A percentile compares a stretch with the other conserved stretches of the same genome.
phyloP scores from a whole-genome alignment of 2,888 invertebrate genomes.

The Nematopogon swammerdamellus region DNA sequence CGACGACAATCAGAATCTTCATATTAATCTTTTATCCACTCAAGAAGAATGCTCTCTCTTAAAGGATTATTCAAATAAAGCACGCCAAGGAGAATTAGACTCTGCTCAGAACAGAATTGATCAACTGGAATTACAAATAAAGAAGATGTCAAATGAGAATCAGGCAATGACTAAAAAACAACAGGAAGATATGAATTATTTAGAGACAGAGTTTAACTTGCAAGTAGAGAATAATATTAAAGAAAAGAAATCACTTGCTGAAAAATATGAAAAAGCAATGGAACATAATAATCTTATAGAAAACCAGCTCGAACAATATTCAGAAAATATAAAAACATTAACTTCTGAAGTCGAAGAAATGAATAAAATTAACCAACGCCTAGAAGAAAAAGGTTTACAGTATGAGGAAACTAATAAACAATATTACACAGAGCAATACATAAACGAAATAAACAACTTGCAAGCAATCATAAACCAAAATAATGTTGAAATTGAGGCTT shows the following conservation, averaged over 20 bases:
- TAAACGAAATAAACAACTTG: constrained; percentile 56
- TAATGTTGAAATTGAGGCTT: constrained; percentile 40
- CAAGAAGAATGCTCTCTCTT: constrained; percentile 34
- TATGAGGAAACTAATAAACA: constrained; percentile 19
- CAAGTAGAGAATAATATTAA: constrained; percentile 45
- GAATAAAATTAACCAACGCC: constrained; percentile 27
- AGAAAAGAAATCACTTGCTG: constrained; percentile 43
- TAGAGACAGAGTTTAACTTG: constrained; percentile 42
- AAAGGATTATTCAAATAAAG: constrained; percentile 30
- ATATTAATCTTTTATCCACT: constrained; percentile 36
- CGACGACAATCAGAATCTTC: constrained; percentile 49
- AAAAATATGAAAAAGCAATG: constrained; percentile 44
- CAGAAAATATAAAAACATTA: constrained; percentile 27
- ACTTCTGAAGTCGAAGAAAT: constrained; percentile 31
- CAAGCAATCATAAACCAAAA: constrained; percentile 46
- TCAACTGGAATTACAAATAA: constrained; percentile 41
- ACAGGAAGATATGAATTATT: constrained; percentile 38
- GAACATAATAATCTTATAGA: constrained; percentile 41
- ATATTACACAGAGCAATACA: constrained; percentile 47
- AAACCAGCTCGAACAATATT: constrained; percentile 31
- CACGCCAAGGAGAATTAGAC: constrained; percentile 28
- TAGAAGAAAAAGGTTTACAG: constrained; percentile 21
- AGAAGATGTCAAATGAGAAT: constrained; percentile 29
- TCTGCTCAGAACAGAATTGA: constrained; percentile 29
- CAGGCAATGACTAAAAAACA: constrained; percentile 37